phyloP scores from a whole-genome alignment of 2,888 invertebrate genomes.

The Cheilosia variabilis region DNA sequence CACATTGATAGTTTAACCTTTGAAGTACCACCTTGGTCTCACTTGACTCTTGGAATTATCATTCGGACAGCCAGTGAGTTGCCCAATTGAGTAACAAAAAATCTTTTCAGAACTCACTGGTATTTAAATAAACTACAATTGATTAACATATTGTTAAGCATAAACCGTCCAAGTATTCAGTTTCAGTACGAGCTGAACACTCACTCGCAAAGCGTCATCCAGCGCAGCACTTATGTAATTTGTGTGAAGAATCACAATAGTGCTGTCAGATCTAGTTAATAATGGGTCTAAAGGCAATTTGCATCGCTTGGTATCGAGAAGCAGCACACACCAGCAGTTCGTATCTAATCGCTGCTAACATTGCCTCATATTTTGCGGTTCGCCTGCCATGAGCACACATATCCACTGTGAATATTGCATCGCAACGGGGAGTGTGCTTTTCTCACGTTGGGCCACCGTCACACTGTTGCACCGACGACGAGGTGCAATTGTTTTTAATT shows the following conservation, averaged over 20 bases:
- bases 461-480: conserved; percentile 9
- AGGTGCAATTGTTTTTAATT: conserved; percentile 53
- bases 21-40: not conserved
- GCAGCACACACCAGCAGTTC: conserved; percentile 34
- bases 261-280: conserved; percentile 70
- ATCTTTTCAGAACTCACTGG: conserved; percentile 25
- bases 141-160: conserved; percentile 67
- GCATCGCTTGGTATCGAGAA: conserved; percentile 54
- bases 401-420: conserved; percentile 46
- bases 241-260: conserved; percentile 72
- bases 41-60: not conserved
- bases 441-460: conserved; percentile 62
- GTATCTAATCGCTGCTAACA: conserved; percentile 72
- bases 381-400: conserved; percentile 49
- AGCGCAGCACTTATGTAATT: conserved; percentile 65
- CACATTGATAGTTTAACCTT: conserved; percentile 10
- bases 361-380: conserved; percentile 74
- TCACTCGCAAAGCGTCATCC: not conserved
- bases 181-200: conserved; percentile 44
- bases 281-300: conserved; percentile 68
- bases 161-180: conserved; percentile 63
- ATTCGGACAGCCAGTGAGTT: not conserved
- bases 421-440: conserved; percentile 55
- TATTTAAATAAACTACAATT: conserved; percentile 71
- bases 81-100: conserved; percentile 5